phyloP scores from a whole-genome alignment of 2,113 vertebrate genomes.

The Paracanthobrama guichenoti region DNA sequence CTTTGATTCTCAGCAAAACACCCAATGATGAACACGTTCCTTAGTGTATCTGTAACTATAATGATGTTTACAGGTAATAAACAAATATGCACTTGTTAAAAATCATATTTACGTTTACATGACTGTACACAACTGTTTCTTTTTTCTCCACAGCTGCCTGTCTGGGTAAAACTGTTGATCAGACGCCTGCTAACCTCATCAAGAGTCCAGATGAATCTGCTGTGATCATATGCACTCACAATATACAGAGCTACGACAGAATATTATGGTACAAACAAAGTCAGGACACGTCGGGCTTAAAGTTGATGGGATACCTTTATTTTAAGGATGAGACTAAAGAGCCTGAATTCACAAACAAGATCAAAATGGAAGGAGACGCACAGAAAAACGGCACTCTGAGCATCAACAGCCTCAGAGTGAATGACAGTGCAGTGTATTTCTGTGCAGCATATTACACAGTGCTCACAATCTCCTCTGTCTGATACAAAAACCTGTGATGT shows the following conservation, averaged over 20 bases:
- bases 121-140: no score
- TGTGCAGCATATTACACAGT: slow-evolving; percentile 54
- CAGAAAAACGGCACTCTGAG: not conserved
- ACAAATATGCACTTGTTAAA: no score
- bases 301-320: slow-evolving; percentile 35
- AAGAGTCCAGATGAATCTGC: slow-evolving; percentile 18
- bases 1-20: not conserved
- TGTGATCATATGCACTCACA: slow-evolving; percentile 35
- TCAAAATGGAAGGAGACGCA: slow-evolving; percentile 12
- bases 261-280: slow-evolving; percentile 57
- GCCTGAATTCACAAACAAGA: not conserved
- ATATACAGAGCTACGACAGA: not conserved
- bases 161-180: slow-evolving; percentile 24
- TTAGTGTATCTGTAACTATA: not conserved
- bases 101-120: no score
- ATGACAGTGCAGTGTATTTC: slow-evolving; percentile 49
- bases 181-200: slow-evolving; percentile 36
- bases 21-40: not conserved
- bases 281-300: not conserved
- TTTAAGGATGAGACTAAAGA: not conserved
- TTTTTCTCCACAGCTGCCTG: slow-evolving; percentile 30
- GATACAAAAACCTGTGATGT: not conserved
- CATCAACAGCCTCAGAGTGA: not conserved
- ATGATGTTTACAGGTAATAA: not conserved
- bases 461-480: not conserved